phyloP scores from a whole-genome alignment of 2,113 vertebrate species.

The Crotalus tigris region DNA sequence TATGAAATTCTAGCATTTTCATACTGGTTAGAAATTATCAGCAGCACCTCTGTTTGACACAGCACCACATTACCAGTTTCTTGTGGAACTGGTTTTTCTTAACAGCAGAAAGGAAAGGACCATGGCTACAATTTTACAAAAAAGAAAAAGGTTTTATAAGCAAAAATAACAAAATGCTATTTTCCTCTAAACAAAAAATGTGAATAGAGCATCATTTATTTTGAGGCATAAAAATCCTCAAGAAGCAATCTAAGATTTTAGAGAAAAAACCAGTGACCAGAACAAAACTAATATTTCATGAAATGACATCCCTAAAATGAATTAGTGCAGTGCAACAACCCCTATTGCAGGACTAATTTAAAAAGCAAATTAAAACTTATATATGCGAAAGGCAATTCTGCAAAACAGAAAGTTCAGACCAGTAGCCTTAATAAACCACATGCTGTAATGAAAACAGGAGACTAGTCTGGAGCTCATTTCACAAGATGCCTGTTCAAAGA shows the following conservation, averaged over 20 bases:
- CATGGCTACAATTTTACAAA: background rate
- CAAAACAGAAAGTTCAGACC: conserved; percentile 23
- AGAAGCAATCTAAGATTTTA: background rate
- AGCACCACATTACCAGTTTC: background rate
- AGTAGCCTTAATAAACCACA: background rate
- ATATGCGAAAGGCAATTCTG: background rate
- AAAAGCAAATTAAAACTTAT: conserved; percentile 22
- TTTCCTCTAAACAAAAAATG: background rate
- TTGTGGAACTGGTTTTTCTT: background rate
- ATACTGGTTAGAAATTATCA: conserved; percentile 15
- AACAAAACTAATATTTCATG: conserved; percentile 11
- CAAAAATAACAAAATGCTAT: background rate
- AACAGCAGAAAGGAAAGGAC: background rate
- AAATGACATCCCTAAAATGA: conserved; percentile 2
- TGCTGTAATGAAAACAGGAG: conserved; percentile 16
- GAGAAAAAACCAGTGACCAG: background rate
- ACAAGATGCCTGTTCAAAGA: conserved; percentile 24
- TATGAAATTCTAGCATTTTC: background rate
- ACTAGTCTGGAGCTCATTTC: conserved; percentile 24
- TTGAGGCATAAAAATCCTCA: conserved; percentile 16
- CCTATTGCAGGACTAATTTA: background rate
- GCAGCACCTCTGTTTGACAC: background rate
- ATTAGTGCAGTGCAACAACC: background rate
- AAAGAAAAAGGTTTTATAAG: background rate
- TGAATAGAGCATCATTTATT: background rate